Conservation (phyloP, 2,888 invertebrate species). For the Mesorhabditis belari region DNA sequence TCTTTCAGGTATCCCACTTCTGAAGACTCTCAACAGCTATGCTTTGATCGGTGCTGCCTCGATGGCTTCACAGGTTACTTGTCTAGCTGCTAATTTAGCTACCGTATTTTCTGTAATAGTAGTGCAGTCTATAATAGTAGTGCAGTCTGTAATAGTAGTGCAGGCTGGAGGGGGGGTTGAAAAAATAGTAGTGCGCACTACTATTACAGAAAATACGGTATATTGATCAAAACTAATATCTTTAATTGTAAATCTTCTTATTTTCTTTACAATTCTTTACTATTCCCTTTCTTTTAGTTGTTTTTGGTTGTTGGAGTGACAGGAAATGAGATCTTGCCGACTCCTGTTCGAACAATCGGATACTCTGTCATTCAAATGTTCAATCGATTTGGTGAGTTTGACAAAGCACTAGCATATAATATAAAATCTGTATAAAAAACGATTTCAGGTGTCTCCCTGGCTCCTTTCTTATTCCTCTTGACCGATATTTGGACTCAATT, state of each 20-base stretch:
- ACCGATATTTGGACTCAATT: neutral
- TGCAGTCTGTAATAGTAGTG: too few relatives aligned
- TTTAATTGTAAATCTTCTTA: neutral
- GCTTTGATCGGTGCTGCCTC: slow-evolving; percentile 6
- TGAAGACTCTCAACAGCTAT: slow-evolving; percentile 1
- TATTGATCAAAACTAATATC: neutral
- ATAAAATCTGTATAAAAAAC: neutral
- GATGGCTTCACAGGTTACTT: slow-evolving; percentile 7
- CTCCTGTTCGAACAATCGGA: slow-evolving; percentile 3
- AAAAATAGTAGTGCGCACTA: too few relatives aligned
- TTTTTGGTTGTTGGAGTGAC: neutral
- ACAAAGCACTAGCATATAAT: too few relatives aligned
- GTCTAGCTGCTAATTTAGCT: too few relatives aligned
- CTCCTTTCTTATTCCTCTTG: neutral
- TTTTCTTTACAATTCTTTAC: neutral
- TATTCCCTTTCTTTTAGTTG: neutral
- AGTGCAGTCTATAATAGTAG: too few relatives aligned
- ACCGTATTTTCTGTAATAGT: too few relatives aligned
- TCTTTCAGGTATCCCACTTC: too few relatives aligned
- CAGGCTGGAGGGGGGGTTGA: too few relatives aligned
- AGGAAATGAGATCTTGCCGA: neutral
- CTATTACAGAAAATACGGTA: too few relatives aligned
- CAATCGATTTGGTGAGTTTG: neutral
- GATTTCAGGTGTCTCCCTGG: neutral
- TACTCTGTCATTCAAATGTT: slow-evolving; percentile 2